A percentile compares a stretch with the other conserved stretches of the same genome.
These are phyloP conservation scores for Drosophila funebris DNA, from an alignment of 1,140 invertebrate genomes.

Conservation along the genomic window DNA sequence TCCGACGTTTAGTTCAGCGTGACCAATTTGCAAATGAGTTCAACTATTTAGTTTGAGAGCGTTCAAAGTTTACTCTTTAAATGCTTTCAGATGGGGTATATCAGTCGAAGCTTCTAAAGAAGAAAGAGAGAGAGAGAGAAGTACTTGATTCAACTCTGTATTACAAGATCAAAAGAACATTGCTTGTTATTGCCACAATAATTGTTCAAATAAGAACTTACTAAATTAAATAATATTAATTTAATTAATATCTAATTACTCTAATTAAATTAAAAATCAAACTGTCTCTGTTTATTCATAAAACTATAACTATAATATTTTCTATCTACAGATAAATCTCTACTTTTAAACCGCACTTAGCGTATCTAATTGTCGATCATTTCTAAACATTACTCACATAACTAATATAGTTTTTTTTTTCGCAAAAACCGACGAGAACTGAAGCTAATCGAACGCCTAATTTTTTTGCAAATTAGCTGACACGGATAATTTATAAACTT, in stretches of 20 bases:
- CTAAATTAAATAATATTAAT: too few relatives aligned
- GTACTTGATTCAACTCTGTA: too few relatives aligned
- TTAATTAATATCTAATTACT: too few relatives aligned
- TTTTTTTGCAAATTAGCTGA: slow-evolving; percentile 49
- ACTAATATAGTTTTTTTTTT: slow-evolving; percentile 1
- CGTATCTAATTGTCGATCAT: slow-evolving; percentile 13
- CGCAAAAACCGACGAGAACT: slow-evolving; percentile 1
- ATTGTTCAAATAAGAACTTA: too few relatives aligned
- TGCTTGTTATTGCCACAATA: too few relatives aligned
- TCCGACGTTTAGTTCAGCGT: slow-evolving; percentile 29
- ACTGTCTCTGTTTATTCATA: too few relatives aligned
- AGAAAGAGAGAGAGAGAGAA: too few relatives aligned
- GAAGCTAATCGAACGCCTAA: slow-evolving; percentile 49
- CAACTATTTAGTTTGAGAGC: slow-evolving; percentile 21
- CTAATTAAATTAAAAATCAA: too few relatives aligned
- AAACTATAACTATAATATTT: too few relatives aligned
- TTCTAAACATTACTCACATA: neutral
- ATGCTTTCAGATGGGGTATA: neutral
- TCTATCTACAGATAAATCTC: neutral
- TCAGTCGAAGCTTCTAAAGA: too few relatives aligned
- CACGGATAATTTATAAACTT: slow-evolving; percentile 21
- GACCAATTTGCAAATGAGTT: slow-evolving; percentile 49
- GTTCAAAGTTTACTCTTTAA: neutral
- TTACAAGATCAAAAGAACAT: too few relatives aligned
- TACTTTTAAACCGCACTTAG: neutral